These are phyloP conservation scores for Lasioglossum villosulum DNA, from an alignment of 2,888 invertebrate genomes.

Conservation along the genomic window DNA sequence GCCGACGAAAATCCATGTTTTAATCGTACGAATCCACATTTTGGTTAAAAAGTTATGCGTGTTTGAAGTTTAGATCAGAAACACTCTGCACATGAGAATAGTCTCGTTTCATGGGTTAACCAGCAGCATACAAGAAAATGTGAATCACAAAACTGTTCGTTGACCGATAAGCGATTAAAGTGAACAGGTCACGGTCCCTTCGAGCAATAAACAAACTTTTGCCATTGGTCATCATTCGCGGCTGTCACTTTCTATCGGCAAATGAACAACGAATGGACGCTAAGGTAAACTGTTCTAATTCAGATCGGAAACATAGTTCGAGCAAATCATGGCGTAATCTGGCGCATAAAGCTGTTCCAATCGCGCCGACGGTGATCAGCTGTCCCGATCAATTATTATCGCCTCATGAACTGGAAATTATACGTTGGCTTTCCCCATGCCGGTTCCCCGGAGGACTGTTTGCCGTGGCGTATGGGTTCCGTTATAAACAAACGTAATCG, in stretches of 20 bases:
- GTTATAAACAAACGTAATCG: constrained; percentile 23
- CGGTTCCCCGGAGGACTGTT: not conserved
- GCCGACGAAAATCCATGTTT: too few relatives aligned
- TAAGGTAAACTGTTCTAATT: constrained; percentile 50
- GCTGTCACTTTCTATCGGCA: constrained; percentile 6
- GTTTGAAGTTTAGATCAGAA: too few relatives aligned
- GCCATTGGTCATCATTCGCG: not conserved
- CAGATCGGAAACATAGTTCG: constrained; percentile 33
- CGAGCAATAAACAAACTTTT: not conserved
- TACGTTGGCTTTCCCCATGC: not conserved
- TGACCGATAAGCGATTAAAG: not conserved
- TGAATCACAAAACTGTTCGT: not conserved
- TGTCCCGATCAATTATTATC: constrained; percentile 52
- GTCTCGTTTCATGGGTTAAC: not conserved
- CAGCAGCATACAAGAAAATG: not conserved
- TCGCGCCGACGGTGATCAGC: constrained; percentile 17
- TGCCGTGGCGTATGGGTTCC: not conserved
- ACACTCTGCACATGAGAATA: too few relatives aligned
- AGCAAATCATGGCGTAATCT: constrained; percentile 41
- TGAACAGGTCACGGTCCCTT: not conserved
- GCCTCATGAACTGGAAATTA: constrained; percentile 46
- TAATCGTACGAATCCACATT: too few relatives aligned
- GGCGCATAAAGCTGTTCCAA: constrained; percentile 28
- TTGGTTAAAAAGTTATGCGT: too few relatives aligned
- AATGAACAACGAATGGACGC: constrained; percentile 41